Conservation (phyloP, 2,797 vertebrate species). For the Artibeus lituratus region DNA sequence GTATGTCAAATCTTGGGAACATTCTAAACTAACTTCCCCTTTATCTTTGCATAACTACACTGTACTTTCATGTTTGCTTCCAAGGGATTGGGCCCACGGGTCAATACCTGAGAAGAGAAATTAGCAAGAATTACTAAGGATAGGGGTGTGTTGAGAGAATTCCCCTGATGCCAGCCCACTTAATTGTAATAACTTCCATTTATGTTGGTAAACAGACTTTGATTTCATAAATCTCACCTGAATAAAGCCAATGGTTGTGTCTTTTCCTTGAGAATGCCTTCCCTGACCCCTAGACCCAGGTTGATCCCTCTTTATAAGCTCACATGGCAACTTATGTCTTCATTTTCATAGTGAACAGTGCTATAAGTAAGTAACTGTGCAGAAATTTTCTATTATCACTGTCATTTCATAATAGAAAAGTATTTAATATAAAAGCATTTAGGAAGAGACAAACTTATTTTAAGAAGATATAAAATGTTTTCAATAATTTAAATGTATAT, state of each 20-base stretch:
- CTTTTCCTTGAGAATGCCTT: background rate
- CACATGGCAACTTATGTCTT: background rate
- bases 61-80: background rate
- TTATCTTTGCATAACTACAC: background rate
- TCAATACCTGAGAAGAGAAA: background rate
- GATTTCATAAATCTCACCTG: background rate
- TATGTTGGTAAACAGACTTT: background rate
- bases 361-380: background rate
- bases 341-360: background rate
- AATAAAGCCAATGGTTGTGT: background rate
- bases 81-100: rapidly evolving
- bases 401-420: background rate
- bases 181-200: background rate
- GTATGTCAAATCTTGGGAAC: background rate
- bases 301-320: background rate
- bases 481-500: background rate
- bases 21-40: background rate
- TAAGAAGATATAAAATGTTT: background rate
- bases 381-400: background rate
- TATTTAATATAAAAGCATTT: background rate
- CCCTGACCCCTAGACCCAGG: background rate
- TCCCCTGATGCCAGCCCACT: background rate
- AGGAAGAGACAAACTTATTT: background rate
- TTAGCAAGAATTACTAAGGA: background rate
- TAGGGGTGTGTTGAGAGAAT: background rate